phyloP scores from a whole-genome alignment of 2,113 vertebrate species.

The Myodes glareolus region DNA sequence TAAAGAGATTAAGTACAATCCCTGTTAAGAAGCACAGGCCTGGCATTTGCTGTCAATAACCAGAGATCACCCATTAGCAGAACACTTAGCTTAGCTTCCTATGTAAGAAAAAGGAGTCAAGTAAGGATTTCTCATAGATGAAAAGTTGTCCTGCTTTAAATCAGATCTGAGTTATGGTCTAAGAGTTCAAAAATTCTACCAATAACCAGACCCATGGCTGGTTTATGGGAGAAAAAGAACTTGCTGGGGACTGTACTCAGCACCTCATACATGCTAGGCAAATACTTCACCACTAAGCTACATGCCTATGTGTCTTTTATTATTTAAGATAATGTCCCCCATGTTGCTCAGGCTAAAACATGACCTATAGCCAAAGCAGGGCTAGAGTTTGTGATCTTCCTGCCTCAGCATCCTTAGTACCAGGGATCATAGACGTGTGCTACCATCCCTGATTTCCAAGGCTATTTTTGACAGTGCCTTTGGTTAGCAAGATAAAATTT shows the following conservation, averaged over 20 bases:
- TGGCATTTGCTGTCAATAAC: background rate
- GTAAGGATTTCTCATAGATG: background rate
- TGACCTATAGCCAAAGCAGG: background rate
- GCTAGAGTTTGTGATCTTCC: background rate
- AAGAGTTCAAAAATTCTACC: background rate
- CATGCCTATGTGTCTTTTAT: background rate
- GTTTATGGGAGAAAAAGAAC: background rate
- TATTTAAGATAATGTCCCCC: background rate
- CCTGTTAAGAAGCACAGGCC: background rate
- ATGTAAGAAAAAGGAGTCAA: background rate
- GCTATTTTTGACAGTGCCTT: background rate
- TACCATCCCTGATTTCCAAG: background rate
- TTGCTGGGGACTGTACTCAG: background rate
- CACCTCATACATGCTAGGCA: background rate
- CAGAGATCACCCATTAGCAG: background rate
- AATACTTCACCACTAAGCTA: background rate
- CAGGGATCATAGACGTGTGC: background rate
- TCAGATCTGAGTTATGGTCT: background rate
- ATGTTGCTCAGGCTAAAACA: background rate
- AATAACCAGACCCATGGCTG: background rate
- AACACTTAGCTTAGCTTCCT: background rate
- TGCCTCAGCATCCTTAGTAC: background rate
- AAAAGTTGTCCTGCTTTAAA: conserved; percentile 1
- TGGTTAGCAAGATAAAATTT: background rate
- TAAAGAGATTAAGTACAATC: background rate